Conservation (phyloP, 1,140 invertebrate species). For the Cydia amplana region DNA sequence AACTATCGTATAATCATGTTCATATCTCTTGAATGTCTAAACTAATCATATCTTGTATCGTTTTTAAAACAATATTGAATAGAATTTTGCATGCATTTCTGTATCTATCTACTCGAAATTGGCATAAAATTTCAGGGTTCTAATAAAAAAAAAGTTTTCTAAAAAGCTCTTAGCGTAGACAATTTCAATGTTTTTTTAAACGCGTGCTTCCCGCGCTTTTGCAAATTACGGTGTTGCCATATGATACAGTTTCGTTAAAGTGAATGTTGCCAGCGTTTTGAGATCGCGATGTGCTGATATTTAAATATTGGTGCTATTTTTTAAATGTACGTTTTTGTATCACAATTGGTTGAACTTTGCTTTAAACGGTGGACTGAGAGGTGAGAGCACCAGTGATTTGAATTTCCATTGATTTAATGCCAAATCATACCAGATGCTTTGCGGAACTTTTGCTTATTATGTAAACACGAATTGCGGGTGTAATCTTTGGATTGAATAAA, state of each 20-base stretch:
- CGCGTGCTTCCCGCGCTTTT: conserved; percentile 44
- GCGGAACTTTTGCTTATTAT: too few species aligned
- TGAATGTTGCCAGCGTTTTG: conserved; percentile 44
- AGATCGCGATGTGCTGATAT: conserved; percentile 60
- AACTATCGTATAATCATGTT: conserved; percentile 38
- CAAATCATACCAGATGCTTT: background rate
- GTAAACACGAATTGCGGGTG: background rate
- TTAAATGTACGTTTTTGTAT: conserved; percentile 60
- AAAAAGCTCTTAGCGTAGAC: conserved; percentile 30
- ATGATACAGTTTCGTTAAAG: conserved; percentile 42
- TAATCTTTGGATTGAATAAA: background rate
- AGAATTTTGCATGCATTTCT: conserved; percentile 24
- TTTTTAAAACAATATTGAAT: conserved; percentile 31
- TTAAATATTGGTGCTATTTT: conserved; percentile 77
- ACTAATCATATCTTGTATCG: conserved; percentile 37
- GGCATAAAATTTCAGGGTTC: conserved; percentile 6
- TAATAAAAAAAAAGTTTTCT: conserved; percentile 11
- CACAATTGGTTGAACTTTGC: conserved; percentile 45
- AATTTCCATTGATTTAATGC: conserved; percentile 37
- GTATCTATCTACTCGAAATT: conserved; percentile 27
- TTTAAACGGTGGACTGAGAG: conserved; percentile 19
- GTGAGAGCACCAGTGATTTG: conserved; percentile 59
- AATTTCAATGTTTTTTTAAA: conserved; percentile 36
- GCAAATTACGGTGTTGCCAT: conserved; percentile 50
- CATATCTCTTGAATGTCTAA: conserved; percentile 51